Evolutionary conservation across 2,113 vertebrate species (phyloP).

Genomic region (Anseranas semipalmata): DNA sequence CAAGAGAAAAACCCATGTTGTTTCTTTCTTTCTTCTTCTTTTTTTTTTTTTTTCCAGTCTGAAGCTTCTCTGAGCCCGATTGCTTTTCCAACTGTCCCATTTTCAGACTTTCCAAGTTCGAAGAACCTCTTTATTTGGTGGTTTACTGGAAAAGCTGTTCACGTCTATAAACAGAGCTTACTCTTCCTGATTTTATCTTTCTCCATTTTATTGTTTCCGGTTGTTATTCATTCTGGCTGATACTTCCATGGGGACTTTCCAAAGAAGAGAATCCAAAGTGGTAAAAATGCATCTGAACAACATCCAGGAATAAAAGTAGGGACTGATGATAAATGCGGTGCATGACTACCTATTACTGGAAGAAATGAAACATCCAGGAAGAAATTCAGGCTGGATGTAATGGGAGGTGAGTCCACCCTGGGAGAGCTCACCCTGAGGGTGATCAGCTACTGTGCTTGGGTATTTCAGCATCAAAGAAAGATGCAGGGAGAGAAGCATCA

Average conservation of each 20-base stretch:
- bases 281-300: background rate
- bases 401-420: background rate
- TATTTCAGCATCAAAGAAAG: rapidly evolving
- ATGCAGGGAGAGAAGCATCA: background rate
- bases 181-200: slow-evolving; percentile 59
- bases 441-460: background rate
- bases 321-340: background rate
- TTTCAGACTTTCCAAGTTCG: background rate
- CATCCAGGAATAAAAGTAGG: slow-evolving; percentile 44
- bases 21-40: rapidly evolving
- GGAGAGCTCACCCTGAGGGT: background rate
- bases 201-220: slow-evolving; percentile 55
- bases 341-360: slow-evolving; percentile 60
- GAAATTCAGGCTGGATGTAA: background rate
- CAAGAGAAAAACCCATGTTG: background rate
- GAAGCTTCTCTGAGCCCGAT: background rate
- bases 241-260: slow-evolving; percentile 70
- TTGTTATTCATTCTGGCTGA: slow-evolving; percentile 25
- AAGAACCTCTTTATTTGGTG: background rate
- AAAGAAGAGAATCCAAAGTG: background rate
- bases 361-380: background rate
- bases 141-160: slow-evolving; percentile 67
- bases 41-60: background rate
- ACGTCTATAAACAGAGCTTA: slow-evolving; percentile 37
- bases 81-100: background rate